Conservation (phyloP, 2,797 vertebrate genomes). For the Sebastes oblongus region DNA sequence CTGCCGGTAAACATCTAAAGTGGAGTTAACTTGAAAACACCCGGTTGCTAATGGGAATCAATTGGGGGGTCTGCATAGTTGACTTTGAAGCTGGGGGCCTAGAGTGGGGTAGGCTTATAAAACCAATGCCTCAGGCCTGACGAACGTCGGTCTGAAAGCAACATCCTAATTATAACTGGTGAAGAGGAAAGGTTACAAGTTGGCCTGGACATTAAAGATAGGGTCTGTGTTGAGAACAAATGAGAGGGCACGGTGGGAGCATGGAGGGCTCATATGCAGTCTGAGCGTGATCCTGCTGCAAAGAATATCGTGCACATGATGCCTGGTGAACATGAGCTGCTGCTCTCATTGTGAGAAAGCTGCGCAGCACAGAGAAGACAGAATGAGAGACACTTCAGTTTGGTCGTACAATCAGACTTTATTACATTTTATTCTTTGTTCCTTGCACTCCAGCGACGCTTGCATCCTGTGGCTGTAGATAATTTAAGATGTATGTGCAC, state of each 20-base stretch:
- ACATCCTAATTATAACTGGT: conserved; percentile 38
- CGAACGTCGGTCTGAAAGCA: conserved; percentile 35
- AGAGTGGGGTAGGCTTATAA: conserved; percentile 4
- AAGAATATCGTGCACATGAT: neutral
- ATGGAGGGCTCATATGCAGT: neutral
- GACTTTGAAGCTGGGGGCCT: conserved; percentile 10
- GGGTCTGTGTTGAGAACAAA: conserved; percentile 15
- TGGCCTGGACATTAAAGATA: conserved; percentile 7
- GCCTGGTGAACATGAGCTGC: conserved; percentile 1
- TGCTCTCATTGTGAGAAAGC: neutral
- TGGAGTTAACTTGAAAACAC: conserved; percentile 22
- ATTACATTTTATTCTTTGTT: conserved; percentile 12
- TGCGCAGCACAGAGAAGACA: conserved; percentile 6
- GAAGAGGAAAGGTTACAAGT: conserved; percentile 6
- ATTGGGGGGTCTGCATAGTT: conserved; percentile 27
- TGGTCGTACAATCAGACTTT: neutral
- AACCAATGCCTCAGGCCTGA: conserved; percentile 4
- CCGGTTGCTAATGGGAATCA: conserved; percentile 28
- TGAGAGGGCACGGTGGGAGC: neutral
- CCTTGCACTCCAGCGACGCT: neutral
- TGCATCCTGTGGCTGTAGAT: neutral
- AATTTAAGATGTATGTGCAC: neutral
- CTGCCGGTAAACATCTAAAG: conserved; percentile 18
- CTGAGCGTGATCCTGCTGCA: conserved; percentile 10
- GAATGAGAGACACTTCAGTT: conserved; percentile 7